phyloP scores from a whole-genome alignment of 2,888 invertebrate species.

The Norana najaformis region DNA sequence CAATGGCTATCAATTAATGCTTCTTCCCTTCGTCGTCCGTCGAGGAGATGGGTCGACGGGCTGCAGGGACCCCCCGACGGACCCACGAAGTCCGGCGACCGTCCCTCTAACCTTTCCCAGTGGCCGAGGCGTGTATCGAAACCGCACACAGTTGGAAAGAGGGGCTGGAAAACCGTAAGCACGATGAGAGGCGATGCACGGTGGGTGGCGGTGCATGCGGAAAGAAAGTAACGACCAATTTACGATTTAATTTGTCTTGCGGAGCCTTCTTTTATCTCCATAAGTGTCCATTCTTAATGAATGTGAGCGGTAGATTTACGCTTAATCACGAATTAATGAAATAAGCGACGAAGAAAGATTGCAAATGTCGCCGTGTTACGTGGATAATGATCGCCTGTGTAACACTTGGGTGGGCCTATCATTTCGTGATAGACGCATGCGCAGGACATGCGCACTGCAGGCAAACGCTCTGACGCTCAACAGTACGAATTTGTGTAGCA shows the following conservation, averaged over 20 bases:
- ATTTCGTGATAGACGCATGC: not conserved
- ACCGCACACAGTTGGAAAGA: not conserved
- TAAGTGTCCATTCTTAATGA: slow-evolving; percentile 19
- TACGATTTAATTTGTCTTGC: slow-evolving; percentile 24
- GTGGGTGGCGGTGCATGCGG: not conserved
- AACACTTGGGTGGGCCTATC: not conserved
- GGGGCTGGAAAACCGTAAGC: not conserved
- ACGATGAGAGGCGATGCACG: not conserved
- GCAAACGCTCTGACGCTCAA: not conserved
- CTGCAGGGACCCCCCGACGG: not conserved
- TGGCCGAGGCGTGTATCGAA: not conserved
- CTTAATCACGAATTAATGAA: not conserved
- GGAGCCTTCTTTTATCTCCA: not conserved
- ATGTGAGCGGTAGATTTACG: not conserved
- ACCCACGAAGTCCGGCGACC: not conserved
- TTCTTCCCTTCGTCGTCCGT: not conserved
- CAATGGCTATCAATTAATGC: not conserved
- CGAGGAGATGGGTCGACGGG: not conserved
- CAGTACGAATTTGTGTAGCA: no score
- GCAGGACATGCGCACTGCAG: not conserved
- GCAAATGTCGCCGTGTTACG: not conserved
- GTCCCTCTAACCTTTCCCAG: not conserved
- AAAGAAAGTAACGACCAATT: not conserved
- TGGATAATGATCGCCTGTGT: not conserved
- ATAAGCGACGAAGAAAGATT: not conserved